These are phyloP conservation scores for Meteorus cinctellus DNA, from an alignment of 2,888 invertebrate species.

Conservation along the genomic window DNA sequence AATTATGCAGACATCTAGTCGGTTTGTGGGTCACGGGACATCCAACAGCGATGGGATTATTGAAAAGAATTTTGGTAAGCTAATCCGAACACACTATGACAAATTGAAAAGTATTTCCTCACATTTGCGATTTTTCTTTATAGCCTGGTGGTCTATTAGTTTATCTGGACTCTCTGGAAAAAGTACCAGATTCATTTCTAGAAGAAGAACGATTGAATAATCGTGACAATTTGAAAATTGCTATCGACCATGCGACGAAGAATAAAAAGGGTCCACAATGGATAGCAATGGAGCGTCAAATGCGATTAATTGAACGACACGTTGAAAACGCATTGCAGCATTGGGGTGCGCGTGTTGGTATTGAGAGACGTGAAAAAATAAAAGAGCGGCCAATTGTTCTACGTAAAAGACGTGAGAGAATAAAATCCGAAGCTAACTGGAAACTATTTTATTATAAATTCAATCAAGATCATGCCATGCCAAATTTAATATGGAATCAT, in stretches of 20 bases:
- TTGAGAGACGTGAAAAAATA: constrained; percentile 78
- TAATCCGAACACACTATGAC: neutral
- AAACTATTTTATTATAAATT: constrained; percentile 96
- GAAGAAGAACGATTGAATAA: constrained; percentile 84
- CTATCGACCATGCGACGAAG: constrained; percentile 85
- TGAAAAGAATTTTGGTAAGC: constrained; percentile 89
- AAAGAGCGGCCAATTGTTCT: constrained; percentile 92
- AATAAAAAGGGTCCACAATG: constrained; percentile 82
- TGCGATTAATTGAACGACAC: constrained; percentile 88
- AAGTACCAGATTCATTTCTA: constrained; percentile 83
- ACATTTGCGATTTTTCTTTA: constrained; percentile 33
- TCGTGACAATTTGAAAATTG: constrained; percentile 96
- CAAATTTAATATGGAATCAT: constrained; percentile 99
- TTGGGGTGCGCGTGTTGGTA: constrained; percentile 80
- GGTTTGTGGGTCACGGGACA: constrained; percentile 98
- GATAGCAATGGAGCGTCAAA: constrained; percentile 82
- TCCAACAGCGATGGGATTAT: constrained; percentile 89
- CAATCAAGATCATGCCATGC: constrained; percentile 92
- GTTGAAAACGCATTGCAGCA: constrained; percentile 84
- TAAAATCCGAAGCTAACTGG: constrained; percentile 93
- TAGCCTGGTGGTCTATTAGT: constrained; percentile 94
- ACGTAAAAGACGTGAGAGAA: constrained; percentile 89
- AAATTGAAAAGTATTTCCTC: neutral
- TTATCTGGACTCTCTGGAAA: constrained; percentile 91
- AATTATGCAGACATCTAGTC: constrained; percentile 94